Evolutionary conservation across 2,797 vertebrate species (phyloP).

Genomic region (Netta rufina): DNA sequence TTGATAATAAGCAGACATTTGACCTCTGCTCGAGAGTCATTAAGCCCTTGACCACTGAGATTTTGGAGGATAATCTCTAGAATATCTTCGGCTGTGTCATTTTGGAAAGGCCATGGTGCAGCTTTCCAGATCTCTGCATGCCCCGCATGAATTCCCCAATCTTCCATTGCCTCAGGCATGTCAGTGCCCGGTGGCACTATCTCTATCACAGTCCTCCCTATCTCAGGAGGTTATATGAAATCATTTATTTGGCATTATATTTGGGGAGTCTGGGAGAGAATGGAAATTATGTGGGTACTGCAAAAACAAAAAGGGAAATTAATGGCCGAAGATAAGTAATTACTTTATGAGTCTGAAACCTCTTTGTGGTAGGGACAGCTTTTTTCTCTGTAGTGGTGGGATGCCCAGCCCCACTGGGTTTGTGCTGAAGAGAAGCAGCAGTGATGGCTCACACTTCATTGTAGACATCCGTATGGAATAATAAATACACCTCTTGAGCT

Average conservation of each 20-base stretch:
- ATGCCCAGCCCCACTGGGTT: not conserved
- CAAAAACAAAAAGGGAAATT: not conserved
- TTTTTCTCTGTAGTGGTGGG: not conserved
- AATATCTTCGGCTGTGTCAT: not conserved
- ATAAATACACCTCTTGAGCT: not conserved
- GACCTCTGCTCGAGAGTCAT: not conserved
- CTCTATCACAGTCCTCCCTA: not conserved
- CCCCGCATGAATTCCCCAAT: too few species aligned
- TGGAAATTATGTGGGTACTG: not conserved
- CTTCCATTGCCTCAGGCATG: not conserved
- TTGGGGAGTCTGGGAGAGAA: not conserved
- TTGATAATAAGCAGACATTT: conserved; percentile 37
- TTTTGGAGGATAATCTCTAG: conserved; percentile 20
- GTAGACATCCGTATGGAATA: not conserved
- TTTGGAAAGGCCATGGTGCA: not conserved
- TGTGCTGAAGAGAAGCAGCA: not conserved
- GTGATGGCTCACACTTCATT: not conserved
- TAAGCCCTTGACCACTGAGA: not conserved
- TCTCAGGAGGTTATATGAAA: not conserved
- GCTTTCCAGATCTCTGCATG: not conserved
- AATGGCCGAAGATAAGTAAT: not conserved
- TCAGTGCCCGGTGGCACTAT: not conserved
- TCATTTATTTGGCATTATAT: not conserved
- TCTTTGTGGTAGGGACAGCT: not conserved
- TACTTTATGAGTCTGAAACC: not conserved